Evolutionary conservation across 2,888 invertebrate genomes (phyloP).

Genomic region (Entomobrya multifasciata): DNA sequence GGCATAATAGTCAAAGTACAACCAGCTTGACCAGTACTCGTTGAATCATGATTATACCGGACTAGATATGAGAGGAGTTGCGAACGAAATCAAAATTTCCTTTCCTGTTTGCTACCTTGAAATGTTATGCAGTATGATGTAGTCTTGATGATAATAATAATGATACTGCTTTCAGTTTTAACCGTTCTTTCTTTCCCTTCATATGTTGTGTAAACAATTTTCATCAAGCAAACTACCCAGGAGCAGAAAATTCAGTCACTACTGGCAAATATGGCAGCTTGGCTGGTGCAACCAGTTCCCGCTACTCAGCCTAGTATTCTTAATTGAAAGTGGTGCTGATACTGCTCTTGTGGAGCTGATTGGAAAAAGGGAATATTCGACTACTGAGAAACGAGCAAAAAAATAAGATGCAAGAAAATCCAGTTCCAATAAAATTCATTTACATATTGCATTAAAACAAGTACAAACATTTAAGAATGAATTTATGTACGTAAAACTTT

Average conservation of each 20-base stretch:
- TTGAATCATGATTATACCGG: constrained; percentile 63
- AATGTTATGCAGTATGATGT: not conserved
- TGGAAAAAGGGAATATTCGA: constrained; percentile 19
- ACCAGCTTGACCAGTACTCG: constrained; percentile 63
- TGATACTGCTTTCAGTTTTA: constrained; percentile 61
- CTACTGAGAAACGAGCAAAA: not conserved
- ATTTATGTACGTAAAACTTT: not conserved
- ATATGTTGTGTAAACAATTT: not conserved
- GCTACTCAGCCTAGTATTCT: constrained; percentile 70
- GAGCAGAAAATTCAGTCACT: constrained; percentile 57
- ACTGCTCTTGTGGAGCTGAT: not conserved
- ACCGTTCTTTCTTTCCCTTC: constrained; percentile 54
- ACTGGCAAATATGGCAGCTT: constrained; percentile 63
- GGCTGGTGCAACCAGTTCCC: constrained; percentile 64
- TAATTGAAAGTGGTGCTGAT: constrained; percentile 58
- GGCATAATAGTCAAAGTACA: not conserved
- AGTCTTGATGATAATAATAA: not conserved
- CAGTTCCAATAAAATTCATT: constrained; percentile 34
- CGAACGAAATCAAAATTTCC: constrained; percentile 58
- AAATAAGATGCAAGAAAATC: constrained; percentile 46
- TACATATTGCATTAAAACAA: constrained; percentile 21
- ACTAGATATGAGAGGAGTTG: constrained; percentile 18
- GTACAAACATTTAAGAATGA: not conserved
- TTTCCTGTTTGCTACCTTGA: constrained; percentile 20
- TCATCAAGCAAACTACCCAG: constrained; percentile 21